Conservation (phyloP, 2,888 invertebrate genomes). For the Cylindroiulus punctatus region DNA sequence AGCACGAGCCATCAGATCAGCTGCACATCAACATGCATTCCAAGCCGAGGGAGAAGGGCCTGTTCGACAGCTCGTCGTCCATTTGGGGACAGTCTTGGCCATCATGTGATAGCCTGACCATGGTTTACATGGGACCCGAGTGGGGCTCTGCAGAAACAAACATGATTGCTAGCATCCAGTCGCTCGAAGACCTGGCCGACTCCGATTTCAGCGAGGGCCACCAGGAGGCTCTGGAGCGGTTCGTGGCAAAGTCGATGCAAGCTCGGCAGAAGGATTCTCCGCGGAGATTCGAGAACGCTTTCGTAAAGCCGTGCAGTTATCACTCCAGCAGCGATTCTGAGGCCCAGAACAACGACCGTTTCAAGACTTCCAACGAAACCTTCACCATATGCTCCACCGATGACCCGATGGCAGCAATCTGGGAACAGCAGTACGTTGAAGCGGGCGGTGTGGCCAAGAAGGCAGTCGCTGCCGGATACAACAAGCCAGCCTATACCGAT, state of each 20-base stretch:
- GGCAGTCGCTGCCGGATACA: background rate
- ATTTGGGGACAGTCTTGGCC: slow-evolving; percentile 52
- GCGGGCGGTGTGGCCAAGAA: background rate
- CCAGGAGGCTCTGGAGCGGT: background rate
- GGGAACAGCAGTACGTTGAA: background rate
- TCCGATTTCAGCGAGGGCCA: slow-evolving; percentile 9
- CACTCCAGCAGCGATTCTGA: slow-evolving; percentile 21
- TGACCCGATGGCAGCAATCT: background rate
- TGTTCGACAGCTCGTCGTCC: background rate
- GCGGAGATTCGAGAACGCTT: background rate
- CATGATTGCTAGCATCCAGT: slow-evolving; percentile 49
- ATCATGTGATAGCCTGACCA: slow-evolving; percentile 56
- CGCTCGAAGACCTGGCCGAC: slow-evolving; percentile 39
- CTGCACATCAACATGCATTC: slow-evolving; percentile 9
- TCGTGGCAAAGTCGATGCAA: background rate
- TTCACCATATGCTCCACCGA: slow-evolving; percentile 15
- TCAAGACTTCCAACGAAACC: slow-evolving; percentile 13
- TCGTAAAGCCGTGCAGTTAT: background rate
- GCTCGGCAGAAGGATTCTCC: background rate
- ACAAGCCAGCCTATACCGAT: background rate
- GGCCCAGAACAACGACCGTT: background rate
- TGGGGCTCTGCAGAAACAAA: slow-evolving; percentile 50
- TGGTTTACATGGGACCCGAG: slow-evolving; percentile 56
- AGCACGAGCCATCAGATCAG: background rate
- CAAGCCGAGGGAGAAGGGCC: slow-evolving; percentile 7